Conservation (phyloP, 23 tunicate genomes). For the Styela clava region DNA sequence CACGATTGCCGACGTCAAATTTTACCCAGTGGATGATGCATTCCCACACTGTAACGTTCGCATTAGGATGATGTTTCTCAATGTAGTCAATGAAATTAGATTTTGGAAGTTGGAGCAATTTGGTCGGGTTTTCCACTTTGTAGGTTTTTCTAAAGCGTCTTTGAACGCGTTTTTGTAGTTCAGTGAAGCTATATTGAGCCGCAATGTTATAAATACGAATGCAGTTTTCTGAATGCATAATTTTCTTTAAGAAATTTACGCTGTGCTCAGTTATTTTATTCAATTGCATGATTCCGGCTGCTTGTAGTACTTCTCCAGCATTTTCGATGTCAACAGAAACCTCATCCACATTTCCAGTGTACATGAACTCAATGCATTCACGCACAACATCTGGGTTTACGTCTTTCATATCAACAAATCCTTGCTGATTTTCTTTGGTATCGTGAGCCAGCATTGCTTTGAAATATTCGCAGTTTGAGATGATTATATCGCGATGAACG, state of each 20-base stretch:
- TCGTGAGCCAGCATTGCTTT: background rate
- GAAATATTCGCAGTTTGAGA: background rate
- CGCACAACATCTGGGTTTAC: background rate
- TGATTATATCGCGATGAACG: background rate
- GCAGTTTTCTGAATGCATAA: background rate
- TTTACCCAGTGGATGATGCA: background rate
- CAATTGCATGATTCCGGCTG: background rate
- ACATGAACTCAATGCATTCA: background rate
- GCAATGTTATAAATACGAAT: no score
- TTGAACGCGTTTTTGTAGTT: background rate
- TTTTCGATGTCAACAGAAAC: background rate
- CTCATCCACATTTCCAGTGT: background rate
- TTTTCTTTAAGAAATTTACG: background rate
- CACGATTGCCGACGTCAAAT: background rate
- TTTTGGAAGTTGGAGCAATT: background rate
- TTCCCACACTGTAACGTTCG: background rate
- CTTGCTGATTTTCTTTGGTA: background rate
- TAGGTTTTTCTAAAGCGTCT: background rate
- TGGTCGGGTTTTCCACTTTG: background rate
- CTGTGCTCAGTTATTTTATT: background rate
- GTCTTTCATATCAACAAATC: background rate
- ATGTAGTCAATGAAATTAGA: background rate
- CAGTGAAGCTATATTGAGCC: background rate
- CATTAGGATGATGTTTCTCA: background rate
- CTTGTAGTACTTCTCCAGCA: background rate